A percentile compares a stretch with the other conserved stretches of the same genome.
These are phyloP conservation scores for Cherax destructor DNA, from an alignment of 1,140 invertebrate species.

Conservation along the genomic window DNA sequence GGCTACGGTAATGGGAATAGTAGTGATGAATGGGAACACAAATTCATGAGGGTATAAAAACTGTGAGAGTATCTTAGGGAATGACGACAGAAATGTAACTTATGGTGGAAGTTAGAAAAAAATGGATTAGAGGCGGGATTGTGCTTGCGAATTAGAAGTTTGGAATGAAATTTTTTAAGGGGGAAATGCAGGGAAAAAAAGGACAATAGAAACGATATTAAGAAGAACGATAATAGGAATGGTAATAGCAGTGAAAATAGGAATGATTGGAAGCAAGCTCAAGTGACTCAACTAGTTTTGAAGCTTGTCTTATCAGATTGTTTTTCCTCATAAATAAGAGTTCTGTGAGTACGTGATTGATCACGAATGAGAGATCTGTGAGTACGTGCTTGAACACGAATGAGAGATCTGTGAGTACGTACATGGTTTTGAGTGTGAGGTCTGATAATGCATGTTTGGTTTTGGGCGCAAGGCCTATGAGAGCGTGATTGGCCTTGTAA, in stretches of 20 bases:
- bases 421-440: no score
- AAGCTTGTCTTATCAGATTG: no score
- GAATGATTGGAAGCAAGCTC: not conserved
- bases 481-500: no score
- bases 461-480: no score
- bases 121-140: not conserved
- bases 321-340: no score
- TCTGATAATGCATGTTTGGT: no score
- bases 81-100: not conserved
- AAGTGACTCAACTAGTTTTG: no score
- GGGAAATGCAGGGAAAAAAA: not conserved
- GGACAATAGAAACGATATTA: not conserved
- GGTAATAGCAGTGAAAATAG: not conserved
- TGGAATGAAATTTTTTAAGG: not conserved
- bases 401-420: no score
- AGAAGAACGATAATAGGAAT: conserved; percentile 1
- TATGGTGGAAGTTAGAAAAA: not conserved
- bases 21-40: not conserved
- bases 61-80: not conserved
- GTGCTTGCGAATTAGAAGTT: not conserved
- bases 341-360: no score
- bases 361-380: no score
- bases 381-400: no score
- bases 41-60: not conserved
- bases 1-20: not conserved